Evolutionary conservation across 2,797 vertebrate genomes (phyloP).

Genomic region (Acrossocheilus fasciatus): DNA sequence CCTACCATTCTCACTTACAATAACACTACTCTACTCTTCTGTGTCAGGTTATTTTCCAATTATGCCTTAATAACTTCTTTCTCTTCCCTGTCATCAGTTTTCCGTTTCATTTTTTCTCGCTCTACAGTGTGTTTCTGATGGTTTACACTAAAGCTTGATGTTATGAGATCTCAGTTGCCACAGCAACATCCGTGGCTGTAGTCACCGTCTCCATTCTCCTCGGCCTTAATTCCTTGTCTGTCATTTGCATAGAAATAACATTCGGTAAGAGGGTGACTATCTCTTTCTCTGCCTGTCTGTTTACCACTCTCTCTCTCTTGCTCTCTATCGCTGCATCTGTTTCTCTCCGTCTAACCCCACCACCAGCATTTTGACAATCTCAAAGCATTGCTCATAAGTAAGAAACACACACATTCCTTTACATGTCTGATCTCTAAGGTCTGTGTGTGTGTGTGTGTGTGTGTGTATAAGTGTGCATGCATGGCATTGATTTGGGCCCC

Average conservation of each 20-base stretch:
- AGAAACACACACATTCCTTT: constrained; percentile 34
- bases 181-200: constrained; percentile 72
- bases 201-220: constrained; percentile 65
- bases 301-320: constrained; percentile 15
- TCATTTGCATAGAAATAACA: constrained; percentile 86
- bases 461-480: constrained; percentile 14
- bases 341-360: constrained; percentile 9
- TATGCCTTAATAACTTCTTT: constrained; percentile 49
- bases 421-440: constrained; percentile 30
- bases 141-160: constrained; percentile 72
- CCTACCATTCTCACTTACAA: constrained; percentile 4
- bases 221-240: constrained; percentile 73
- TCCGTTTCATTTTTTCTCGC: constrained; percentile 36
- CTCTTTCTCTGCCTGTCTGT: constrained; percentile 37
- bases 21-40: constrained; percentile 9
- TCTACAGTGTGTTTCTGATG: constrained; percentile 45
- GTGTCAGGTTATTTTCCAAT: constrained; percentile 41
- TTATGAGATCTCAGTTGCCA: constrained; percentile 78
- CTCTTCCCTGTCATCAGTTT: constrained; percentile 64
- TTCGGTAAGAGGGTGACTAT: constrained; percentile 70
- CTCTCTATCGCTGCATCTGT: not conserved
- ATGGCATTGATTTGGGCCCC: constrained; percentile 44
- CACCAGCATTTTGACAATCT: constrained; percentile 4
- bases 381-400: constrained; percentile 17
- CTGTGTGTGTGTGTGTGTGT: constrained; percentile 36